These are phyloP conservation scores for Tetranychus truncatus DNA, from an alignment of 2,888 invertebrate species.

Conservation along the genomic window DNA sequence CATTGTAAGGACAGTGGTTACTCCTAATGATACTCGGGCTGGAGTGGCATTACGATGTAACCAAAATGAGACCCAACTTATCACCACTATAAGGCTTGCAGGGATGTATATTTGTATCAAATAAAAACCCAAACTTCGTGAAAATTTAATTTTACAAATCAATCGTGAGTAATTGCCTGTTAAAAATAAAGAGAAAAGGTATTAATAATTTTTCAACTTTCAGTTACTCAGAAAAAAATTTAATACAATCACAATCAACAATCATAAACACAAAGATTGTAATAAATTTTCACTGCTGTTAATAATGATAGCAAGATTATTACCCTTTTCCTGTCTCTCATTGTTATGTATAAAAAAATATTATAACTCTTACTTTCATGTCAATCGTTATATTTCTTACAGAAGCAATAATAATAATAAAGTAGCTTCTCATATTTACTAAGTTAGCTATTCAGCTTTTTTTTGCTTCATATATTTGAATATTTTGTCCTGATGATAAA, in stretches of 20 bases:
- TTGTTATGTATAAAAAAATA: too few species aligned
- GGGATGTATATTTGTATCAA: constrained; percentile 34
- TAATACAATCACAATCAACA: constrained; percentile 4
- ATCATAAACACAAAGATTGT: not conserved
- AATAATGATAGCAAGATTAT: too few species aligned
- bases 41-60: constrained; percentile 29
- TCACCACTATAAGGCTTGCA: constrained; percentile 29
- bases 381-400: too few species aligned
- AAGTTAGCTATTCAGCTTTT: too few species aligned
- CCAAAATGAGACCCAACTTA: constrained; percentile 29
- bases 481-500: too few species aligned
- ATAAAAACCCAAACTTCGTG: constrained; percentile 34
- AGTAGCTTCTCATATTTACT: too few species aligned
- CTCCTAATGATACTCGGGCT: constrained; percentile 28
- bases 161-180: constrained; percentile 32
- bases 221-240: not conserved
- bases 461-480: too few species aligned
- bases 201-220: not conserved
- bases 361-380: too few species aligned
- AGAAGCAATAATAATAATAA: too few species aligned
- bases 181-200: not conserved
- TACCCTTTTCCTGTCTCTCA: too few species aligned
- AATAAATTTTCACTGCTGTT: not conserved
- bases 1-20: constrained; percentile 31
- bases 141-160: constrained; percentile 30